phyloP scores from a whole-genome alignment of 1,140 invertebrate species.

The Pogonomyrmex barbatus region DNA sequence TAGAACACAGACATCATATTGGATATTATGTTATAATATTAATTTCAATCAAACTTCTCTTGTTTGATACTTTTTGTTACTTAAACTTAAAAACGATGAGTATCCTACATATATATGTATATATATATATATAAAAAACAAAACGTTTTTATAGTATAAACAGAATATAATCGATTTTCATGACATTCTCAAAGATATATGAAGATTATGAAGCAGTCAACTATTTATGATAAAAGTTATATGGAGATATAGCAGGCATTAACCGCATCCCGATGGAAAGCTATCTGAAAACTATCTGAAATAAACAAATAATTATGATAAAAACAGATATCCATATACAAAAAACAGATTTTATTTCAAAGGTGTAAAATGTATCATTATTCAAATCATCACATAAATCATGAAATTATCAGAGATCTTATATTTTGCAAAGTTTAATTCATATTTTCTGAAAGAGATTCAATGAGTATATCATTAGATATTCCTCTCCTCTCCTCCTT shows the following conservation, averaged over 20 bases:
- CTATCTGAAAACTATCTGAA: constrained; percentile 86
- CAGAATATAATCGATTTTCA: constrained; percentile 74
- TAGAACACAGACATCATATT: constrained; percentile 80
- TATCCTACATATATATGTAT: constrained; percentile 79
- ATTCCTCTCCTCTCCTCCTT: constrained; percentile 36
- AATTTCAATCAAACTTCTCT: constrained; percentile 69
- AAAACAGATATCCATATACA: constrained; percentile 70
- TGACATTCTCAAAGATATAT: constrained; percentile 75
- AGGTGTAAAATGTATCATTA: constrained; percentile 79
- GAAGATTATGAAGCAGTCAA: constrained; percentile 78
- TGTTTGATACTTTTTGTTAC: constrained; percentile 68
- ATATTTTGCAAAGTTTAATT: constrained; percentile 56
- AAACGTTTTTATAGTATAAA: constrained; percentile 74
- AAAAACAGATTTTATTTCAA: constrained; percentile 74
- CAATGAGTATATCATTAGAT: constrained; percentile 61
- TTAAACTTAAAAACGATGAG: constrained; percentile 79
- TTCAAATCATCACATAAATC: constrained; percentile 64
- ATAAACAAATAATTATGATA: constrained; percentile 84
- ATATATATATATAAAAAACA: constrained; percentile 74
- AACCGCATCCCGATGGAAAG: constrained; percentile 84
- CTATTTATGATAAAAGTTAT: constrained; percentile 80
- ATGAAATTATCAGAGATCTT: constrained; percentile 67
- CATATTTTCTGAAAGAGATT: constrained; percentile 71
- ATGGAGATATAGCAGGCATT: constrained; percentile 83
- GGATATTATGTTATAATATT: constrained; percentile 73